These are phyloP conservation scores for Carassius carassius DNA, from an alignment of 2,113 vertebrate species.

Conservation along the genomic window DNA sequence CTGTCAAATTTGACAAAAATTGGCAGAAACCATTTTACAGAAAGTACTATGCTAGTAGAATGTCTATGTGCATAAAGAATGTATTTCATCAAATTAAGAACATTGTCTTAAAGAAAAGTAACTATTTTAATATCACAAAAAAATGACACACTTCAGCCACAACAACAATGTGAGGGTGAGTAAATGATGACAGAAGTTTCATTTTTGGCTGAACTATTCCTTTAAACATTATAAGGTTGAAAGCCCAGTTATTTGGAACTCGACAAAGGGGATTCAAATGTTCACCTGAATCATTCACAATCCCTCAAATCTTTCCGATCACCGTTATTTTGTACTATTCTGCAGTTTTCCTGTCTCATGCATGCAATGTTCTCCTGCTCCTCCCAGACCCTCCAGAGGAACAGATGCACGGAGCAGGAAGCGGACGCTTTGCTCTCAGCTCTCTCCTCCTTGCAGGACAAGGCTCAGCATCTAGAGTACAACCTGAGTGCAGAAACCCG, in stretches of 20 bases:
- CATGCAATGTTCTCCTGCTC: not conserved
- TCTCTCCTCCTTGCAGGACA: conserved; percentile 80
- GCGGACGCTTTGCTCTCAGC: conserved; percentile 78
- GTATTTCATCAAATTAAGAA: too few relatives aligned
- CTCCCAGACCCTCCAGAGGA: conserved; percentile 73
- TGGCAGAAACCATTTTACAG: too few relatives aligned
- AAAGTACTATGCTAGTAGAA: too few relatives aligned
- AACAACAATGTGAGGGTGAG: not conserved
- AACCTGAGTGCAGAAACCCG: conserved; percentile 83
- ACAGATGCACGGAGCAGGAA: conserved; percentile 76
- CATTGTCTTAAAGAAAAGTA: too few relatives aligned
- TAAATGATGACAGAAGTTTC: not conserved
- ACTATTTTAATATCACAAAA: too few relatives aligned
- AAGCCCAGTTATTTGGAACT: not conserved
- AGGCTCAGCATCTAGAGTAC: conserved; percentile 82
- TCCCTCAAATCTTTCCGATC: not conserved
- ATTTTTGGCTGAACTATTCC: not conserved
- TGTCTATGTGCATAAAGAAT: too few relatives aligned
- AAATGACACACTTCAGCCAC: not conserved
- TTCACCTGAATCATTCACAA: not conserved
- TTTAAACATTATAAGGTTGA: not conserved
- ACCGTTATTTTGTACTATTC: not conserved
- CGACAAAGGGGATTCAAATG: not conserved
- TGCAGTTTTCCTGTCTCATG: not conserved
- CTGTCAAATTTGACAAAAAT: too few relatives aligned